Evolutionary conservation across 2,888 invertebrate genomes (phyloP), one percentile per base, ranked within the genome.

Genomic region (Tenthredo livida): DNA sequence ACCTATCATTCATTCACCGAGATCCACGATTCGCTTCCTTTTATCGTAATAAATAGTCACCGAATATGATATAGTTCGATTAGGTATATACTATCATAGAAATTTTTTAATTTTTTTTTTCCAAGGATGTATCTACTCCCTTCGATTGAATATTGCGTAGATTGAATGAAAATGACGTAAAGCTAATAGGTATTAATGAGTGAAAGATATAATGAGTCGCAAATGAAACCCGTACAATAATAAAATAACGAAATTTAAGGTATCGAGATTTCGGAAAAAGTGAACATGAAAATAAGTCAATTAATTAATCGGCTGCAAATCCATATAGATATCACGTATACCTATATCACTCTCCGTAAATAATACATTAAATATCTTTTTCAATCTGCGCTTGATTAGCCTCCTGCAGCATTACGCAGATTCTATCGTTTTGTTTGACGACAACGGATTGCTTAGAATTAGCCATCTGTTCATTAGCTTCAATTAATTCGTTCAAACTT

Each of bases 371-470:
- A 61, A 61, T 50, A 47, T 83, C 67, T 33, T 83, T 83, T 83
- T 83, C 83, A n/a, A 83, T 17, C 47, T 83, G 83, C 10, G 54
- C 33, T 37, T 83, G 65, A 70, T 67, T 83, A 43, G 43, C 65
- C 10, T 83, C 83, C 3, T 29, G 29, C 1, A 83, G 29, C 67
- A 67, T 67, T 12, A 83, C 83, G 67, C 67, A 70, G 17, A 83
- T 70, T 70, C 47, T 65, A 29, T 83, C 83, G n/a, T 70, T 83
- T 37, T 83, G 83, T 37, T 83, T 83, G 5, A 83, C 25, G 10
- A 65, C 83, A 40, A 29, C 65, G 65, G 65, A 61, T 29, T 83
- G 67, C 33, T 83, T 47, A 7, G 80, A 61, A 50, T 83, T 83
- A 7, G 70, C 43, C 47, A 67, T 17, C 25, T 67, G 67, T 47